These are phyloP conservation scores for Listronotus bonariensis DNA, from an alignment of 1,140 invertebrate genomes.

Conservation along the genomic window DNA sequence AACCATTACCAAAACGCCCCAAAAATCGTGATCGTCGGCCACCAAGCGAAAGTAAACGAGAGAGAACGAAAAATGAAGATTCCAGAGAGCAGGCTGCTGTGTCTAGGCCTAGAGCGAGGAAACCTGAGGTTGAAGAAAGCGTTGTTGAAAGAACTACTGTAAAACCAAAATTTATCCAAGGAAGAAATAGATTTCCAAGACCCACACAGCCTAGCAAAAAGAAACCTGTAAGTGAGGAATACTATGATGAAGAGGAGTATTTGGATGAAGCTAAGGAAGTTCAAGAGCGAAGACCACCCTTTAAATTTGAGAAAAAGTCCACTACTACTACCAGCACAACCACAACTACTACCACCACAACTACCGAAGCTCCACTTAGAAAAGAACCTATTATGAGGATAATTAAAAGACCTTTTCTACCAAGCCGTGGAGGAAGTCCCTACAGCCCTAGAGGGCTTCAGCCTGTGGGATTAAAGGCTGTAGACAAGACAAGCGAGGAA, in stretches of 20 bases:
- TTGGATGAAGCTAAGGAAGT: constrained; percentile 31
- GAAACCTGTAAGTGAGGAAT: constrained; percentile 24
- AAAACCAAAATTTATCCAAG: constrained; percentile 14
- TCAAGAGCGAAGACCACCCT: constrained; percentile 8
- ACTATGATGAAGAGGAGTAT: constrained; percentile 30
- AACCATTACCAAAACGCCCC: constrained; percentile 20
- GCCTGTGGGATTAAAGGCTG: constrained; percentile 64
- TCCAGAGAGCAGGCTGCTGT: neutral
- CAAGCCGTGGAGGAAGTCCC: constrained; percentile 75
- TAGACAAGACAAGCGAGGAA: constrained; percentile 29
- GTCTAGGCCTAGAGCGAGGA: constrained; percentile 20
- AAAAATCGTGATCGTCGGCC: neutral
- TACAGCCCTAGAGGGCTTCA: constrained; percentile 72
- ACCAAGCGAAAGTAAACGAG: constrained; percentile 4
- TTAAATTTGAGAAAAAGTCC: constrained; percentile 19
- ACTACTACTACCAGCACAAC: constrained; percentile 44
- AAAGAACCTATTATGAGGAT: constrained; percentile 61
- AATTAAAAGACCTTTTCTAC: constrained; percentile 76
- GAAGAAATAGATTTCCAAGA: constrained; percentile 15
- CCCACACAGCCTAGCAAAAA: constrained; percentile 12
- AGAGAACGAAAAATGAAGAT: constrained; percentile 17
- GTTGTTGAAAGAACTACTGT: constrained; percentile 9
- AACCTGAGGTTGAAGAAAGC: constrained; percentile 15
- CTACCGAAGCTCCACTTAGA: constrained; percentile 40
- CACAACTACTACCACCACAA: constrained; percentile 40